phyloP scores from a whole-genome alignment of 2,888 invertebrate species.

The Dastarcus helophoroides region DNA sequence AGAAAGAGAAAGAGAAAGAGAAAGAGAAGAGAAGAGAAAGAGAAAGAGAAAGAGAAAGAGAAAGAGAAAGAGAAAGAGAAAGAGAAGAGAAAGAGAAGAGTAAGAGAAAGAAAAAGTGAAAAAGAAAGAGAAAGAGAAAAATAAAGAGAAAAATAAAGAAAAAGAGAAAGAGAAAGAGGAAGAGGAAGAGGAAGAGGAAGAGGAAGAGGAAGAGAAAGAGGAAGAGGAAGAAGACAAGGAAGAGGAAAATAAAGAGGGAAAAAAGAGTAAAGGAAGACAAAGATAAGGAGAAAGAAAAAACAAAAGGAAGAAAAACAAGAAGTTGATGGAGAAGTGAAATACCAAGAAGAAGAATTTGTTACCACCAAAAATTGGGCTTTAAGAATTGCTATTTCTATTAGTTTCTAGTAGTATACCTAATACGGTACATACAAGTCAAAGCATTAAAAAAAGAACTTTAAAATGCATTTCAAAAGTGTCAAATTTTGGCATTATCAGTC shows the following conservation, averaged over 20 bases:
- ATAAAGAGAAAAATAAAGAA: background rate
- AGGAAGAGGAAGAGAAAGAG: background rate
- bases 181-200: background rate
- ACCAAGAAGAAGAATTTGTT: background rate
- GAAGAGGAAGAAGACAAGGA: too few species aligned
- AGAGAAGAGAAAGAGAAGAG: background rate
- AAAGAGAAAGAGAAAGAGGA: background rate
- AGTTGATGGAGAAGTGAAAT: background rate
- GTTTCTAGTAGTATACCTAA: too few species aligned
- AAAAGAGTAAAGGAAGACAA: too few species aligned
- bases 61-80: constrained; percentile 1
- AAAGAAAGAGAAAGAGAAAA: background rate
- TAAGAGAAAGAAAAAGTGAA: background rate
- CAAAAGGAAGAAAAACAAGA: background rate
- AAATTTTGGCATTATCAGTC: too few species aligned
- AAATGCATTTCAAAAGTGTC: too few species aligned
- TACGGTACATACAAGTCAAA: too few species aligned
- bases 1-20: background rate
- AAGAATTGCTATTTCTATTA: too few species aligned
- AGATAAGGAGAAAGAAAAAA: background rate
- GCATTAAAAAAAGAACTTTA: too few species aligned
- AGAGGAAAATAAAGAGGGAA: too few species aligned
- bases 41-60: background rate
- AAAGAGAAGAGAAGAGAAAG: background rate
- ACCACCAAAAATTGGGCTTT: too few species aligned